Evolutionary conservation across 2,888 invertebrate genomes (phyloP).

Genomic region (Fragum sueziense): DNA sequence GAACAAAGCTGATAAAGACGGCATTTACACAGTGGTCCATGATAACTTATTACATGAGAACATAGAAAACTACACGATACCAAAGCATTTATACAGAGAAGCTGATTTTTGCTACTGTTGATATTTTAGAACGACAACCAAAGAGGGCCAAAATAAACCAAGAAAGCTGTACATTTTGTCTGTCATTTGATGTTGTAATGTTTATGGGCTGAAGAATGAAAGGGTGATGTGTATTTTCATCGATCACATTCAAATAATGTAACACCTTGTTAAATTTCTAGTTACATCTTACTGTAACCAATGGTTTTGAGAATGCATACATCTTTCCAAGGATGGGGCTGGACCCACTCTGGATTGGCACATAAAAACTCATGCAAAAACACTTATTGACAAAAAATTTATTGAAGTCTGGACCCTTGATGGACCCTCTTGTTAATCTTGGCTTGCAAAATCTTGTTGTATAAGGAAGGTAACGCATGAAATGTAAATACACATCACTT

Average conservation of each 20-base stretch:
- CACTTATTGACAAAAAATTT: too few relatives aligned
- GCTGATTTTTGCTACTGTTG: conserved; percentile 10
- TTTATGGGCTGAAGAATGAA: background rate
- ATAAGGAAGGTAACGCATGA: too few relatives aligned
- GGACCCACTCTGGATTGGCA: too few relatives aligned
- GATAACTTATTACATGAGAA: background rate
- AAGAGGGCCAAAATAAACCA: conserved; percentile 23
- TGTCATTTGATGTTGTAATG: conserved; percentile 16
- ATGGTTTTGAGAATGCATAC: too few relatives aligned
- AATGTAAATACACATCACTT: background rate
- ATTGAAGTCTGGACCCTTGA: too few relatives aligned
- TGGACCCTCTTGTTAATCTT: too few relatives aligned
- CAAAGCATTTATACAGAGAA: background rate
- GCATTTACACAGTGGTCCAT: background rate
- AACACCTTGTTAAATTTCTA: too few relatives aligned
- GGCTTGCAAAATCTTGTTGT: too few relatives aligned
- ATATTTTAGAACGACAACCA: conserved; percentile 6
- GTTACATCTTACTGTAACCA: too few relatives aligned
- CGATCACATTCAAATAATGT: too few relatives aligned
- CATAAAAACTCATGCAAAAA: too few relatives aligned
- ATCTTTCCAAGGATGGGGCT: too few relatives aligned
- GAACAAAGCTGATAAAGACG: conserved; percentile 2
- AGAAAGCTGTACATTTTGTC: conserved; percentile 14
- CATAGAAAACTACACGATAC: background rate
- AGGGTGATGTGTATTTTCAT: background rate